These are phyloP conservation scores for Tragelaphus buxtoni DNA, from an alignment of 2,113 vertebrate genomes.

Conservation along the genomic window DNA sequence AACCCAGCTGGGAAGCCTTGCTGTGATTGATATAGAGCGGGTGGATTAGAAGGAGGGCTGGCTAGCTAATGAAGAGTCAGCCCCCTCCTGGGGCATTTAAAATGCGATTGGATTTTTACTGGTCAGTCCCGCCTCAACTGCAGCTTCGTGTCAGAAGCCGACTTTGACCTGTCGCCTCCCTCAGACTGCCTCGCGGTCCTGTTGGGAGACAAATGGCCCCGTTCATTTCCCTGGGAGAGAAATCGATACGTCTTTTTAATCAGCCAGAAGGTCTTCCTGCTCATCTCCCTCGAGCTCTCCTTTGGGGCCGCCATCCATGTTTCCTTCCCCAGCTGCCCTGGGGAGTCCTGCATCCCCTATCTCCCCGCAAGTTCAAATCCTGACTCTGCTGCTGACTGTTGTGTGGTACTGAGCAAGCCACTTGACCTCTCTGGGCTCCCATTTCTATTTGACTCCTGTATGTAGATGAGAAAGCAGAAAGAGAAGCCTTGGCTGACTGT, in stretches of 20 bases:
- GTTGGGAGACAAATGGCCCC: neutral
- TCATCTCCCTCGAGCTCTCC: neutral
- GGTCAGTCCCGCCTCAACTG: neutral
- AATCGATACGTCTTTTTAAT: constrained; percentile 49
- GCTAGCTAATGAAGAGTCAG: neutral
- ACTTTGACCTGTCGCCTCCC: neutral
- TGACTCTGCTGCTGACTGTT: neutral
- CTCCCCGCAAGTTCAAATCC: neutral
- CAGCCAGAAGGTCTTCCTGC: neutral
- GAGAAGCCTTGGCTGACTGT: neutral
- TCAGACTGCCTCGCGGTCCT: neutral
- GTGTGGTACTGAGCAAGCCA: neutral
- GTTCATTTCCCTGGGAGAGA: neutral
- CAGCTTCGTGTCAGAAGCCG: neutral
- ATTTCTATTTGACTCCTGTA: neutral
- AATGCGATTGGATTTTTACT: neutral
- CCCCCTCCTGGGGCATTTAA: neutral
- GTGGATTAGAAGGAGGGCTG: neutral
- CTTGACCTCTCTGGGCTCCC: neutral
- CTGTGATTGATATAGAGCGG: neutral
- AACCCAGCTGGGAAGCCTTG: neutral
- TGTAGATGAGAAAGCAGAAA: neutral
- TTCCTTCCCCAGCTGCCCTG: neutral
- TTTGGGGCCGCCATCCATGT: neutral
- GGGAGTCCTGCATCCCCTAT: neutral